Evolutionary conservation across 2,797 vertebrate species (phyloP).

Genomic region (Rousettus madagascariensis): DNA sequence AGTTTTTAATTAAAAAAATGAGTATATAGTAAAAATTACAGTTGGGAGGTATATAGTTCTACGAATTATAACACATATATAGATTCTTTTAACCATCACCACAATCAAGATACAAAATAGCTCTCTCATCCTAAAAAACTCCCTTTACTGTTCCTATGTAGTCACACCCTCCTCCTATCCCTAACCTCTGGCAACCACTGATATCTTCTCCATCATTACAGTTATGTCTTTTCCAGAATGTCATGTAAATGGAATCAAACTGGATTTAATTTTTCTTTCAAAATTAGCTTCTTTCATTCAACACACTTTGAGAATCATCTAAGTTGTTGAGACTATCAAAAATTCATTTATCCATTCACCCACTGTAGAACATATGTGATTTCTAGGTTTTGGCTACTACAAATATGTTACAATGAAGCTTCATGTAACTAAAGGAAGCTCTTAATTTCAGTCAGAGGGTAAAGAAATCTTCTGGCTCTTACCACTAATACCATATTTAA

Average conservation of each 20-base stretch:
- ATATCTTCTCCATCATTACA: not conserved
- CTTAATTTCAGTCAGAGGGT: conserved; percentile 5
- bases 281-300: not conserved
- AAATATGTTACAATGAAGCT: not conserved
- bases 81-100: conserved; percentile 6
- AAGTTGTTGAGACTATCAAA: not conserved
- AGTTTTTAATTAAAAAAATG: not conserved
- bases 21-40: not conserved
- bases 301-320: not conserved
- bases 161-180: not conserved
- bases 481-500: not conserved
- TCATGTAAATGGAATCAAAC: not conserved
- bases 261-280: not conserved
- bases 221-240: not conserved
- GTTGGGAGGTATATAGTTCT: not conserved
- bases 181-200: not conserved
- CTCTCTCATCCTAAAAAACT: not conserved
- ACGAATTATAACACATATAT: not conserved
- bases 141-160: not conserved
- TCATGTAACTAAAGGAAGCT: not conserved
- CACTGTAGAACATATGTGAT: not conserved
- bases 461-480: not conserved
- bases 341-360: not conserved
- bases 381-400: not conserved
- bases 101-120: not conserved